Conservation (phyloP, 2,113 vertebrate species). For the Calypte anna region DNA sequence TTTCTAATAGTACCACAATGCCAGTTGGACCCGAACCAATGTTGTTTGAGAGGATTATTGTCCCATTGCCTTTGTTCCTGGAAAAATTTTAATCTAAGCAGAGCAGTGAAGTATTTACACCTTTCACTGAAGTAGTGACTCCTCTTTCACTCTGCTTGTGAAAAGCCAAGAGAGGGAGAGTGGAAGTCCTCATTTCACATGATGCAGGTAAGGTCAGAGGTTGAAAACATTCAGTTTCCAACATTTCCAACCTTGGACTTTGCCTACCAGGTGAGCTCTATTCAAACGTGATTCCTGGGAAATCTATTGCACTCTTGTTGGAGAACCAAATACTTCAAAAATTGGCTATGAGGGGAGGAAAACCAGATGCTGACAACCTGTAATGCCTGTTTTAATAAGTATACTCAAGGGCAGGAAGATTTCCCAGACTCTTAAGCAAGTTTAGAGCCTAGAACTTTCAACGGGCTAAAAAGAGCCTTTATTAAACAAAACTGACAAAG, state of each 20-base stretch:
- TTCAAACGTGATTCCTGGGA: neutral
- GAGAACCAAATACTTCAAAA: neutral
- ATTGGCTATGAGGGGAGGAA: neutral
- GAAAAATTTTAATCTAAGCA: neutral
- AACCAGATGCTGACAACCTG: neutral
- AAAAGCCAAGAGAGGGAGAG: neutral
- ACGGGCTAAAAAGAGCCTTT: neutral
- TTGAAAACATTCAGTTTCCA: neutral
- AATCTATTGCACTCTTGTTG: neutral
- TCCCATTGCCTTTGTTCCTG: neutral
- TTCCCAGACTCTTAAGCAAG: neutral
- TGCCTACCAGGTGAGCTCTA: neutral
- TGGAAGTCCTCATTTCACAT: neutral
- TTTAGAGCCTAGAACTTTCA: neutral
- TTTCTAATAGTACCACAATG: neutral
- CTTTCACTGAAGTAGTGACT: neutral
- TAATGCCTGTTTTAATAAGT: neutral
- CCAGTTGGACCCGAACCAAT: neutral
- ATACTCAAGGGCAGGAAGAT: neutral
- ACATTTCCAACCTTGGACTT: neutral
- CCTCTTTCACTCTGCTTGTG: neutral
- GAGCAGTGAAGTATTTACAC: neutral
- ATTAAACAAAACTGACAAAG: neutral
- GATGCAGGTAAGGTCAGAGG: neutral
- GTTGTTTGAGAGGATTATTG: neutral